These are phyloP conservation scores for Gastracanthus pulcherrimus DNA, from an alignment of 2,888 invertebrate genomes.

Conservation along the genomic window DNA sequence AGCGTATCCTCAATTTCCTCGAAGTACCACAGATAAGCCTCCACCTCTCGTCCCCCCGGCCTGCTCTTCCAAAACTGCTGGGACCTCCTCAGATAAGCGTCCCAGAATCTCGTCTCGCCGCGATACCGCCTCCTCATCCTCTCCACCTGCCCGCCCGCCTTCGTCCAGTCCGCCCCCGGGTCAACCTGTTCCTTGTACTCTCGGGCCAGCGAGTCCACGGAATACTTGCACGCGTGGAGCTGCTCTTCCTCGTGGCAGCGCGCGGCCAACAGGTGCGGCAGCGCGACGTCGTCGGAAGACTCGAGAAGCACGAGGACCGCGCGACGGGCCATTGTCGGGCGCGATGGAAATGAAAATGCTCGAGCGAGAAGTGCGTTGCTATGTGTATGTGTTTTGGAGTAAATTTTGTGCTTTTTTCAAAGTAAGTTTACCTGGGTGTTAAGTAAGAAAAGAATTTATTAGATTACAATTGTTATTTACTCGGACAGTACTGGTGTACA, in stretches of 20 bases:
- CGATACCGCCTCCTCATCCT: slow-evolving; percentile 23
- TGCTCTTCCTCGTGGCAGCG: not conserved
- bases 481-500: too few relatives aligned
- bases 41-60: not conserved
- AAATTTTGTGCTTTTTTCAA: too few relatives aligned
- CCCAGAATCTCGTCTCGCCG: slow-evolving; percentile 19
- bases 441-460: too few relatives aligned
- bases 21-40: slow-evolving; percentile 44
- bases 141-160: not conserved
- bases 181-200: not conserved
- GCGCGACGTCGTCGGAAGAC: not conserved
- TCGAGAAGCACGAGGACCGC: slow-evolving; percentile 24
- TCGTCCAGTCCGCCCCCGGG: slow-evolving; percentile 14
- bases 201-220: slow-evolving; percentile 16
- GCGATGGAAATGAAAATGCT: too few relatives aligned
- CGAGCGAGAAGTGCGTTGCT: too few relatives aligned
- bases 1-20: slow-evolving; percentile 23
- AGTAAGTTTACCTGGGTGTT: too few relatives aligned
- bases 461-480: too few relatives aligned
- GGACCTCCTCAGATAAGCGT: not conserved
- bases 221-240: slow-evolving; percentile 8
- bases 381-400: too few relatives aligned
- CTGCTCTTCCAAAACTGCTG: not conserved
- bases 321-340: too few relatives aligned
- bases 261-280: slow-evolving; percentile 10